Conservation (phyloP, 2,113 vertebrate genomes). For the Orcinus orca region DNA sequence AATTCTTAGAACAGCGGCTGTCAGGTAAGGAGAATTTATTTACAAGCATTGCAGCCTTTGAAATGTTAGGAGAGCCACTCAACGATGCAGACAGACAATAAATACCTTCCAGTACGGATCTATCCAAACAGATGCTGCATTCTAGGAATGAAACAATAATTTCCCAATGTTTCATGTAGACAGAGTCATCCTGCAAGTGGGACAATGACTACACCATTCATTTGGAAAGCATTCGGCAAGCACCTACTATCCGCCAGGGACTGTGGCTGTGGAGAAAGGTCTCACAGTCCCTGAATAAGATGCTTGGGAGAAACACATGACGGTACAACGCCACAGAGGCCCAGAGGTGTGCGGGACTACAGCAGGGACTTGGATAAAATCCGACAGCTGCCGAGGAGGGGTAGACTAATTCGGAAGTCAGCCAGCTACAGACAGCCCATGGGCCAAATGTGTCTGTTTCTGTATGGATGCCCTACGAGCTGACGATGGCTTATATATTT, state of each 20-base stretch:
- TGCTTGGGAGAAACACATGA: neutral
- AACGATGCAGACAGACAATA: fast-evolving
- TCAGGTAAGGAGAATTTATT: neutral
- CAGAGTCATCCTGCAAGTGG: neutral
- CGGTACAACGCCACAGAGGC: neutral
- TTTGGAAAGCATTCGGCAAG: neutral
- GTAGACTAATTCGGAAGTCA: neutral
- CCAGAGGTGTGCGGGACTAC: fast-evolving
- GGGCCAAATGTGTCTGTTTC: neutral
- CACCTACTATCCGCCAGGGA: neutral
- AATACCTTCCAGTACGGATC: neutral
- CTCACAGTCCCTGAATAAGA: neutral
- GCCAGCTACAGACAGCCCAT: neutral
- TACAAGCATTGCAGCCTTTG: neutral
- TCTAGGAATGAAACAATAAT: neutral
- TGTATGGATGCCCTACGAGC: neutral
- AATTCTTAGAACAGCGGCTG: neutral
- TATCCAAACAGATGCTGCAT: neutral
- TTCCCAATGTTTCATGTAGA: neutral
- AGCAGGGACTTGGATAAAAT: neutral
- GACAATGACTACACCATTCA: neutral
- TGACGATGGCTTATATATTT: neutral
- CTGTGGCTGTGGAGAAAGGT: neutral
- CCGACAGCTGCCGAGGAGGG: neutral
- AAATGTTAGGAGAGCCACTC: neutral